Percentiles rank a stretch among this genome's conserved stretches.
Conservation (phyloP, 2,888 invertebrate genomes). For the Cabera pusaria region DNA sequence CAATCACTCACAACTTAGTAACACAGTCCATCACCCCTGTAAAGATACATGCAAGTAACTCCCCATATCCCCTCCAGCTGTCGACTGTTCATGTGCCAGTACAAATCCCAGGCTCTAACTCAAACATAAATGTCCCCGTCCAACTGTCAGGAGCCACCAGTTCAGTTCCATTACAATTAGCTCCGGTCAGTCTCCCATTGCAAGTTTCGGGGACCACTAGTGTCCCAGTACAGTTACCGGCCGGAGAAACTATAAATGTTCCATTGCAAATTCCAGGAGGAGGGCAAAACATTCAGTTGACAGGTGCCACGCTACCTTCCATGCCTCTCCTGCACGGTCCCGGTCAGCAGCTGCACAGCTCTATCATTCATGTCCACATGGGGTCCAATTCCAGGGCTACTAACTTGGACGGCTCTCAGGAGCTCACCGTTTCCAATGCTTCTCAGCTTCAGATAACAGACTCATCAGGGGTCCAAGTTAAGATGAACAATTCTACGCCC, state of each 20-base stretch:
- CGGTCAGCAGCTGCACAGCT: conserved; percentile 64
- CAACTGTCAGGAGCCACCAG: conserved; percentile 67
- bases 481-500: conserved; percentile 58
- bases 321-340: conserved; percentile 70
- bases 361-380: conserved; percentile 77
- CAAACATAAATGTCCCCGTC: conserved; percentile 75
- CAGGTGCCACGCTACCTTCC: conserved; percentile 59
- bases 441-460: conserved; percentile 64
- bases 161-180: conserved; percentile 66
- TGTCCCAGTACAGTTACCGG: conserved; percentile 71
- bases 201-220: conserved; percentile 69
- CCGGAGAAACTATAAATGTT: conserved; percentile 74
- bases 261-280: conserved; percentile 66
- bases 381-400: conserved; percentile 59
- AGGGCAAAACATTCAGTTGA: conserved; percentile 66
- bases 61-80: conserved; percentile 69
- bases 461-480: conserved; percentile 59
- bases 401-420: conserved; percentile 62
- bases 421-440: conserved; percentile 60
- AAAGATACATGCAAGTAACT: conserved; percentile 67
- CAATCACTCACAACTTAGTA: conserved; percentile 70
- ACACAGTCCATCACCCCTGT: conserved; percentile 74
- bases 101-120: conserved; percentile 72
- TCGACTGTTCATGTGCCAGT: conserved; percentile 78
- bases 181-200: conserved; percentile 71